These are phyloP conservation scores for Dolomedes plantarius DNA, from an alignment of 2,888 invertebrate genomes.

Conservation along the genomic window DNA sequence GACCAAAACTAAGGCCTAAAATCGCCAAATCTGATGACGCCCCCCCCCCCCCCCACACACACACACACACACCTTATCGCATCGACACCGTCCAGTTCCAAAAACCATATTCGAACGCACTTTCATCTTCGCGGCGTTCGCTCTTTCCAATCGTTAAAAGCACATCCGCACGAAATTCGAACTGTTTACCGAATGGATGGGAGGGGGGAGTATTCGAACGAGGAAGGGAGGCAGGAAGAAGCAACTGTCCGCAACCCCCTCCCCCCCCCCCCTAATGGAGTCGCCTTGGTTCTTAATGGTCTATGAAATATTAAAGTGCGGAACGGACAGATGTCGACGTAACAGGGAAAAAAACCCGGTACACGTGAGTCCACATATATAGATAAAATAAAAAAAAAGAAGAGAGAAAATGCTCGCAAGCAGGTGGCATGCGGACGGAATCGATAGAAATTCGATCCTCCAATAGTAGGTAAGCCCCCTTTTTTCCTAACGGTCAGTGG, in stretches of 20 bases:
- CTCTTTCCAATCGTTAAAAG: not conserved
- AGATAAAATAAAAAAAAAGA: conserved; percentile 20
- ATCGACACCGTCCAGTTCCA: not conserved
- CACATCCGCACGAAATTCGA: not conserved
- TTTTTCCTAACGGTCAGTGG: too few species aligned
- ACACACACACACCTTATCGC: too few species aligned
- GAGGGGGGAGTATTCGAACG: not conserved
- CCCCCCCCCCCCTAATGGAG: conserved; percentile 35
- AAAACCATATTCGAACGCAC: too few species aligned
- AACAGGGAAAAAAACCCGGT: not conserved
- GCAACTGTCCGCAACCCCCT: not conserved
- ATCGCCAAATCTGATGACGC: too few species aligned
- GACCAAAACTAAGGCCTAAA: too few species aligned
- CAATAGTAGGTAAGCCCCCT: not conserved
- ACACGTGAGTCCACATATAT: too few species aligned
- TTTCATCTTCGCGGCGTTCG: too few species aligned
- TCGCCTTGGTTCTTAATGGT: conserved; percentile 41
- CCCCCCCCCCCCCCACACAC: too few species aligned
- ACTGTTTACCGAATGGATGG: conserved; percentile 1
- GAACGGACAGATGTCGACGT: conserved; percentile 39
- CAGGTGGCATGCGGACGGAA: not conserved
- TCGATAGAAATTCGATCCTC: not conserved
- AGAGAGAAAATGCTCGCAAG: conserved; percentile 7
- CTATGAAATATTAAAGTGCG: conserved; percentile 56
- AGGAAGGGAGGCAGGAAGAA: not conserved